Evolutionary conservation across 37 sponge, comb jelly and placozoan genomes (phyloP).

Genomic region (Theonella swinhoei): DNA sequence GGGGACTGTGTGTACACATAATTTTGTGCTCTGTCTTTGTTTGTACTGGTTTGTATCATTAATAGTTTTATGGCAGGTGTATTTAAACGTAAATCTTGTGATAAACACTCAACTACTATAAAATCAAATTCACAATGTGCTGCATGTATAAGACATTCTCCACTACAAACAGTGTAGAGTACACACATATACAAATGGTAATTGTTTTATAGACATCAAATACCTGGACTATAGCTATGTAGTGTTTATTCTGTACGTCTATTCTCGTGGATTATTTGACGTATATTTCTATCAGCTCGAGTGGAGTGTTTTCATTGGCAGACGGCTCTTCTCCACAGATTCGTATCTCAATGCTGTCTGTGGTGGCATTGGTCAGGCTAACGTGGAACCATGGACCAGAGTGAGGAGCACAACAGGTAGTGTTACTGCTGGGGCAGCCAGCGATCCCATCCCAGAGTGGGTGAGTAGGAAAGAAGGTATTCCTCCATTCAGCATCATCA

Average conservation of each 20-base stretch:
- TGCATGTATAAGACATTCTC: background rate
- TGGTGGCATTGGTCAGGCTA: background rate
- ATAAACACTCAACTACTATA: too few species aligned
- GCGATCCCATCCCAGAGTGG: background rate
- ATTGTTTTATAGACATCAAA: too few species aligned
- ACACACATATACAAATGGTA: too few species aligned
- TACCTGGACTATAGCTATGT: too few species aligned
- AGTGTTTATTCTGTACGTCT: too few species aligned
- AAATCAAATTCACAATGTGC: too few species aligned
- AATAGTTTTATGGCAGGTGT: constrained; percentile 15
- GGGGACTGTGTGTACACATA: constrained; percentile 26
- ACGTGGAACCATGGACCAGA: background rate
- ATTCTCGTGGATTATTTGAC: too few species aligned
- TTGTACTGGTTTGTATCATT: constrained; percentile 16
- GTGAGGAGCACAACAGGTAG: background rate
- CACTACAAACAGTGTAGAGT: background rate
- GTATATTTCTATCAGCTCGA: background rate
- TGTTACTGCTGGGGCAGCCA: background rate
- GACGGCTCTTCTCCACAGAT: background rate
- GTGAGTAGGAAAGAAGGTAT: background rate
- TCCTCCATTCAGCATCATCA: background rate
- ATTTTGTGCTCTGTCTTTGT: constrained; percentile 37
- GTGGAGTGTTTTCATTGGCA: background rate
- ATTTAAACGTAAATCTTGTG: background rate
- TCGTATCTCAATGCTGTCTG: background rate